Percentiles rank a stretch among this genome's conserved stretches.
These are phyloP conservation scores for Ptiloglossa arizonensis DNA, from an alignment of 1,140 invertebrate species.

Conservation along the genomic window DNA sequence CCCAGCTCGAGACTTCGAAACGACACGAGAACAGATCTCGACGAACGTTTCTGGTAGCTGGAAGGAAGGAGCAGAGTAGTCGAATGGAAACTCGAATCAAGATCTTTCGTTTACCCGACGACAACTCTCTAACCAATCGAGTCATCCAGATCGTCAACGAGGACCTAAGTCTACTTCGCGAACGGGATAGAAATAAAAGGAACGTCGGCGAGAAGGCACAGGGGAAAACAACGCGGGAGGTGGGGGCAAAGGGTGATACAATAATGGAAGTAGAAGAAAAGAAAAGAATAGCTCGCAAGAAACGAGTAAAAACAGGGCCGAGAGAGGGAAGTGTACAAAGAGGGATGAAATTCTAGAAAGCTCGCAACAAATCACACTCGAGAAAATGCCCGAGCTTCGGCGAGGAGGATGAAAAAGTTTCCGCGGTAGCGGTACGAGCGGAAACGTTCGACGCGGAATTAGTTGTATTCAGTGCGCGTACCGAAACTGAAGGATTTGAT, in stretches of 20 bases:
- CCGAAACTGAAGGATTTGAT: conserved; percentile 46
- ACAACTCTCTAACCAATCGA: too few relatives aligned
- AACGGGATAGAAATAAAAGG: neutral
- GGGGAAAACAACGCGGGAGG: neutral
- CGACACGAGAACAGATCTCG: too few relatives aligned
- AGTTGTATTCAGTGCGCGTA: conserved; percentile 56
- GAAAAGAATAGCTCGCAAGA: neutral
- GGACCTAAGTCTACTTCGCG: too few relatives aligned
- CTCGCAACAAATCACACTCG: conserved; percentile 10
- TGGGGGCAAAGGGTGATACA: neutral
- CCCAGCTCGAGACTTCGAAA: too few relatives aligned
- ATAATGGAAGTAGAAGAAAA: neutral
- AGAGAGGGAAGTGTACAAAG: neutral
- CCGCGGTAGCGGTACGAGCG: neutral
- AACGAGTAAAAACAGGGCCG: neutral
- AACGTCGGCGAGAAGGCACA: too few relatives aligned
- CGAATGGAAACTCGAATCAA: too few relatives aligned
- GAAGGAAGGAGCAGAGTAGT: too few relatives aligned
- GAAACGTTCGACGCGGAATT: conserved; percentile 47
- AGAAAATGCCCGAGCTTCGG: conserved; percentile 20
- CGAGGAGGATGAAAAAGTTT: conserved; percentile 25
- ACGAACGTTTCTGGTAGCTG: too few relatives aligned
- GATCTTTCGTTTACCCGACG: too few relatives aligned
- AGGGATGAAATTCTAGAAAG: neutral
- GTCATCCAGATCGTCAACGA: too few relatives aligned